Evolutionary conservation across 2,797 vertebrate species (phyloP).

Genomic region (Hipposideros larvatus): DNA sequence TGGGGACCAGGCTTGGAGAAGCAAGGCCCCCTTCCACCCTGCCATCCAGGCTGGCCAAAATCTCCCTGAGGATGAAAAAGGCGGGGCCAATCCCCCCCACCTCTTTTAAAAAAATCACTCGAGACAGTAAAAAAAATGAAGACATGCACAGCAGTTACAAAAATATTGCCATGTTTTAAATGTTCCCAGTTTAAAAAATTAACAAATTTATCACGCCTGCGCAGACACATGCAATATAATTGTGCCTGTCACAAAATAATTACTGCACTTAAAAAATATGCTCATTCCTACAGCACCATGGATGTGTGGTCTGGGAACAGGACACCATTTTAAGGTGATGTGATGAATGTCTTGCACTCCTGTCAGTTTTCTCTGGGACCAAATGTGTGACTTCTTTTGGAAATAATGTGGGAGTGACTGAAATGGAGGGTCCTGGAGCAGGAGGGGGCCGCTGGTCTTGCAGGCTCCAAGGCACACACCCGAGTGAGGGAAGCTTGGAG

Average conservation of each 20-base stretch:
- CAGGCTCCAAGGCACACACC: neutral
- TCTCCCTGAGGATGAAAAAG: neutral
- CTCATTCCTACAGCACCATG: neutral
- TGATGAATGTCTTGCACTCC: neutral
- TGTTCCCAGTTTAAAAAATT: slow-evolving; percentile 11
- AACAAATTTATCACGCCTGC: neutral
- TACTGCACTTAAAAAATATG: neutral
- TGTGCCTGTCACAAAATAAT: neutral
- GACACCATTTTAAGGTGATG: neutral
- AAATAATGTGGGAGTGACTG: neutral
- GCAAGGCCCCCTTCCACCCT: neutral
- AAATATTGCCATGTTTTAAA: slow-evolving; percentile 15
- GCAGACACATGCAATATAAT: neutral
- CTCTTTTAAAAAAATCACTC: neutral
- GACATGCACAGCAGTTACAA: neutral
- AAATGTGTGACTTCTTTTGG: neutral
- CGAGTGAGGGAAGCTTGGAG: neutral
- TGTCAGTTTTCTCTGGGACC: neutral
- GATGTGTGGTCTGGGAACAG: neutral
- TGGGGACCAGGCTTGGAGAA: neutral
- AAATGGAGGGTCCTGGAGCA: neutral
- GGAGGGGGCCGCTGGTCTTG: neutral
- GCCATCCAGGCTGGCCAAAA: neutral
- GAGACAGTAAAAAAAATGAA: neutral
- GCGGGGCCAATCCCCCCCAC: too few relatives aligned